phyloP scores from a whole-genome alignment of 2,113 vertebrate genomes.

The Albula glossodonta region DNA sequence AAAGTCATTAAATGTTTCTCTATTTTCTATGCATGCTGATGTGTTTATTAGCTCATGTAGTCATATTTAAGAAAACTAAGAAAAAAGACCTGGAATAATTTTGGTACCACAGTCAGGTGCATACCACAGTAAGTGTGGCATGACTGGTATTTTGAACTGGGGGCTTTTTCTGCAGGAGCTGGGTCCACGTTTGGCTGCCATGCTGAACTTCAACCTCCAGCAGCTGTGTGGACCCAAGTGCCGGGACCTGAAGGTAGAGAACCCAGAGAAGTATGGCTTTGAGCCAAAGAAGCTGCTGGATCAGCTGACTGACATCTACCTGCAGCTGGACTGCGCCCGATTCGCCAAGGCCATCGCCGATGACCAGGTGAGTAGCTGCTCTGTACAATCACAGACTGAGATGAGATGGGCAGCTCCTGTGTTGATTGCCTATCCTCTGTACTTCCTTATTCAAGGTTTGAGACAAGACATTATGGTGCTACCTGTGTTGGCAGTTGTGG shows the following conservation, averaged over 20 bases:
- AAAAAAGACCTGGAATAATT: too few relatives aligned
- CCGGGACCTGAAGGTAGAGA: slow-evolving; percentile 97
- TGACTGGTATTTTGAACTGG: neutral
- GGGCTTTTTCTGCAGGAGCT: slow-evolving; percentile 75
- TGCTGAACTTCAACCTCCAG: slow-evolving; percentile 98
- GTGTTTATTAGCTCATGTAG: too few relatives aligned
- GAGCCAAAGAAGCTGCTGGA: slow-evolving; percentile 99
- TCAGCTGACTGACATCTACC: slow-evolving; percentile 96
- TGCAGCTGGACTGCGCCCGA: slow-evolving; percentile 94
- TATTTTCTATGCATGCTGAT: too few relatives aligned
- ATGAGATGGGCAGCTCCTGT: neutral
- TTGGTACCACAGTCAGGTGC: too few relatives aligned
- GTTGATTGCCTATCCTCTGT: neutral
- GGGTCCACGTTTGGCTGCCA: slow-evolving; percentile 92
- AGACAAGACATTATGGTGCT: neutral
- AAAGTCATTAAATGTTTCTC: too few relatives aligned
- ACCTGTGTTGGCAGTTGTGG: neutral
- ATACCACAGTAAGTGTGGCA: too few relatives aligned
- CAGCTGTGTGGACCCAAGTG: slow-evolving; percentile 97
- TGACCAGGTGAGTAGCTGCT: slow-evolving; percentile 82
- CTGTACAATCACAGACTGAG: neutral
- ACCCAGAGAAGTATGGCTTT: slow-evolving; percentile 97
- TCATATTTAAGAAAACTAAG: too few relatives aligned
- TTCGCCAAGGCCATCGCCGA: slow-evolving; percentile 98
- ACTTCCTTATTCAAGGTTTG: neutral